phyloP scores from a whole-genome alignment of 2,797 vertebrate genomes.

The Sebastes nivosus region DNA sequence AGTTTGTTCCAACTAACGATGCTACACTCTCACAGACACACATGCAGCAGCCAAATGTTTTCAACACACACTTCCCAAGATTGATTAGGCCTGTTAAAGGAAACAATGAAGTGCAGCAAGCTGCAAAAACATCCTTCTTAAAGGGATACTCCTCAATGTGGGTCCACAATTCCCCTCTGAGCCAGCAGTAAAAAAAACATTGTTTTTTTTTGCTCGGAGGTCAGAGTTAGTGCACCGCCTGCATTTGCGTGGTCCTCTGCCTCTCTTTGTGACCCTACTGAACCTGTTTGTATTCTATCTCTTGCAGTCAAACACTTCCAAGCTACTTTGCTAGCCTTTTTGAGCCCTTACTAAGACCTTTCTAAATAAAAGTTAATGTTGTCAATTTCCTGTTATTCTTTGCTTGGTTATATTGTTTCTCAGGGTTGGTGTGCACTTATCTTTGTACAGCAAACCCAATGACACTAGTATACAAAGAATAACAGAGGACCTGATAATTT shows the following conservation, averaged over 20 bases:
- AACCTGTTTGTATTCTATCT: background rate
- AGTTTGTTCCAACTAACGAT: background rate
- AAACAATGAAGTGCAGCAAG: slow-evolving; percentile 45
- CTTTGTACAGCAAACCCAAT: background rate
- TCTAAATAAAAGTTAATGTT: background rate
- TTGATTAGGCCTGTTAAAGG: slow-evolving; percentile 39
- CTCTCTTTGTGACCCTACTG: background rate
- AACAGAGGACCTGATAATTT: background rate
- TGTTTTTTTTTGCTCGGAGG: background rate
- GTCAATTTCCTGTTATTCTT: background rate
- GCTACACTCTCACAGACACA: background rate
- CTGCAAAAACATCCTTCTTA: slow-evolving; percentile 34
- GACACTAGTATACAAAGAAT: background rate
- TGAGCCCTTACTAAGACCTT: background rate
- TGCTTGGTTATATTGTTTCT: background rate
- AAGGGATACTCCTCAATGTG: slow-evolving; percentile 12
- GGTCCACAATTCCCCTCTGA: slow-evolving; percentile 31
- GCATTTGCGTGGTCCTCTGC: background rate
- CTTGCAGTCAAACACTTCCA: background rate
- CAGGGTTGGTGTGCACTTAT: background rate
- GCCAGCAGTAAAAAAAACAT: slow-evolving; percentile 1
- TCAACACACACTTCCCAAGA: slow-evolving; percentile 21
- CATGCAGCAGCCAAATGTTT: slow-evolving; percentile 4
- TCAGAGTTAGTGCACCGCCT: background rate
- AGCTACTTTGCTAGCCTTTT: background rate